Conservation (phyloP, 2,888 invertebrate genomes). For the Lagria hirta region DNA sequence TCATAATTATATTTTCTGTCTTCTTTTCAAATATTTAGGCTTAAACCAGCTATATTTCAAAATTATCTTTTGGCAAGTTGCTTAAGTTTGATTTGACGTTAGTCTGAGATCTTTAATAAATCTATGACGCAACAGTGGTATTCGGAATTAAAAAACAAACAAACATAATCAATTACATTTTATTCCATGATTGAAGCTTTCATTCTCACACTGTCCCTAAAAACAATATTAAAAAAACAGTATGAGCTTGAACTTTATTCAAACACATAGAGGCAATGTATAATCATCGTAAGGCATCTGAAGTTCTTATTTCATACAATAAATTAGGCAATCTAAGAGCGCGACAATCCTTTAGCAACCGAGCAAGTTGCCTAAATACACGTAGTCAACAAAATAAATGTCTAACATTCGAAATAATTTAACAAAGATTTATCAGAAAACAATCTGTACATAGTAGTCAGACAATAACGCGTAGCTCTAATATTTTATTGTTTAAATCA, state of each 20-base stretch:
- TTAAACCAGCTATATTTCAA: too few species aligned
- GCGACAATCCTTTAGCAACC: constrained; percentile 48
- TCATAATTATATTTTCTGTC: too few species aligned
- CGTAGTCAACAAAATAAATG: constrained; percentile 53
- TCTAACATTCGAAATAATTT: constrained; percentile 50
- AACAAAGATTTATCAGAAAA: constrained; percentile 49
- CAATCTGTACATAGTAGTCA: constrained; percentile 48
- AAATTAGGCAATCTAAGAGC: constrained; percentile 46
- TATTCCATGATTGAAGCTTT: constrained; percentile 34
- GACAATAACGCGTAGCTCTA: constrained; percentile 27
- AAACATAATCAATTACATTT: constrained; percentile 23
- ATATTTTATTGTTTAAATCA: too few species aligned
- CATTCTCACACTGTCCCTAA: constrained; percentile 29
- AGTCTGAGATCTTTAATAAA: too few species aligned
- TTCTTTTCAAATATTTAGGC: too few species aligned
- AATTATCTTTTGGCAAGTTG: too few species aligned
- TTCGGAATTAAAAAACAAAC: too few species aligned
- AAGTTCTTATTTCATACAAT: constrained; percentile 39
- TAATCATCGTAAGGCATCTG: constrained; percentile 50
- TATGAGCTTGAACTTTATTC: constrained; percentile 43
- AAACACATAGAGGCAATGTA: constrained; percentile 38
- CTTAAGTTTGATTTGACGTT: too few species aligned
- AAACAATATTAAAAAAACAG: constrained; percentile 41
- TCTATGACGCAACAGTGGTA: too few species aligned
- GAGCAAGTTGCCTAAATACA: constrained; percentile 44